These are phyloP conservation scores for Acholoe squamosa DNA, from an alignment of 2,888 invertebrate genomes.

Conservation along the genomic window DNA sequence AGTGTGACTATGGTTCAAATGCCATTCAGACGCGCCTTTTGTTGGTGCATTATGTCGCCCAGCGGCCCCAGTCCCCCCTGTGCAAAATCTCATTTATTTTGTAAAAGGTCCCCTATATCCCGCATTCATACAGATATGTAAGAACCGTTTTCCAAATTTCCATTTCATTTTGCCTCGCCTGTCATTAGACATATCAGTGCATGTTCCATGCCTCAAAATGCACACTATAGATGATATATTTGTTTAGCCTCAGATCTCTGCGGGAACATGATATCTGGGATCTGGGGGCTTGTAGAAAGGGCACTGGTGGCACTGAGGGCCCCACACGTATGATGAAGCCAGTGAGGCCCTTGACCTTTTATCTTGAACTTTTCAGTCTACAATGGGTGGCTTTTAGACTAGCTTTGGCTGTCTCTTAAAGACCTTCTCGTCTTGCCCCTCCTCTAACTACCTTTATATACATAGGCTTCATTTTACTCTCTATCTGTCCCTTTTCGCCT, in stretches of 20 bases:
- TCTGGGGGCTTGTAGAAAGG: background rate
- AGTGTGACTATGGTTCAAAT: slow-evolving; percentile 27
- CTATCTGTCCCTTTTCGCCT: background rate
- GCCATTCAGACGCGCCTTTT: background rate
- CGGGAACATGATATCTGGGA: background rate
- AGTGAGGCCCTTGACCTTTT: slow-evolving; percentile 17
- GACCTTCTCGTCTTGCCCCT: slow-evolving; percentile 10
- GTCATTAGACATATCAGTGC: background rate
- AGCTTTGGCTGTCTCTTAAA: background rate
- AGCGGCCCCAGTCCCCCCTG: background rate
- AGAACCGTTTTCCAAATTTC: background rate
- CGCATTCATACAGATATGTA: background rate
- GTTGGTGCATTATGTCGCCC: background rate
- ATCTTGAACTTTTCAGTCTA: slow-evolving; percentile 14
- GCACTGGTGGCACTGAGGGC: background rate
- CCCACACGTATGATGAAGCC: slow-evolving; percentile 7
- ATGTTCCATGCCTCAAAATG: background rate
- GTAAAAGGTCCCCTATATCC: slow-evolving; percentile 24
- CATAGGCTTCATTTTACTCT: background rate
- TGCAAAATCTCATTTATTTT: slow-evolving; percentile 32
- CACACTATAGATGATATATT: slow-evolving; percentile 5
- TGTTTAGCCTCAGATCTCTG: background rate
- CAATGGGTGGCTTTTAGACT: background rate
- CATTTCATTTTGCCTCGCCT: background rate
- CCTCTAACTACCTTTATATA: background rate